Evolutionary conservation across 2,888 invertebrate species (phyloP), one percentile per base, ranked within the genome.

Genomic region (Sinohyriopsis cumingii): DNA sequence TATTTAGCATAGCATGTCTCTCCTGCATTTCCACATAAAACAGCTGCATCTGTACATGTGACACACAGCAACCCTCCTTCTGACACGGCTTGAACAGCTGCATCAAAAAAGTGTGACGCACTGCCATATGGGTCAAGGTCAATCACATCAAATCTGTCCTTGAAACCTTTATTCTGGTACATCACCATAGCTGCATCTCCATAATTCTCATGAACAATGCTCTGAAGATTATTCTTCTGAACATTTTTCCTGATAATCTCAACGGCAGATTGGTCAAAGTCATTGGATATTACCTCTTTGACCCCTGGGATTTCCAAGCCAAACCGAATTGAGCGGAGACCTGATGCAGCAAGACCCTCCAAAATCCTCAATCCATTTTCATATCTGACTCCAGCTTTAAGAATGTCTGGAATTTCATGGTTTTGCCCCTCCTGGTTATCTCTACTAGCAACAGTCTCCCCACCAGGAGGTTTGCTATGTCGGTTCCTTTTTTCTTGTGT

Each of bases 61-160:
- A 99, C 94, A 81, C 98, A 93, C 54, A 99, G 90, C 45, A 99
- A 88, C 0, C 99, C 99, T 20, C 95, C 90, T 77, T 87, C 86
- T 25, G 73, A 68, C 0, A 90, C 83, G 12, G 89, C 82, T 76
- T 89, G 89, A 2, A 90, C 87, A 33, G 89, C 88, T 1, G 86
- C 82, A 82, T 90, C 89, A 0, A 99, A 92, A 91, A 99, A 99
- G 59, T 93, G 93, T 1, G 96, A 94, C 0, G 99, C 97, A 83
- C 96, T 96, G 3, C 99, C 99, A 81, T 99, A 99, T 0, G 99
- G 99, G 91, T 99, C 99, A 70, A 99, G 91, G 90, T 99, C 99
- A 66, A 99, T 94, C 0, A 94, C 96, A 85, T 97, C 93, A 89
- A 97, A 98, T 57, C 94, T 92, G 68, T 94, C 92, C 3, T 91